Evolutionary conservation across 2,113 vertebrate species (phyloP).

Genomic region (Hemiscyllium ocellatum): DNA sequence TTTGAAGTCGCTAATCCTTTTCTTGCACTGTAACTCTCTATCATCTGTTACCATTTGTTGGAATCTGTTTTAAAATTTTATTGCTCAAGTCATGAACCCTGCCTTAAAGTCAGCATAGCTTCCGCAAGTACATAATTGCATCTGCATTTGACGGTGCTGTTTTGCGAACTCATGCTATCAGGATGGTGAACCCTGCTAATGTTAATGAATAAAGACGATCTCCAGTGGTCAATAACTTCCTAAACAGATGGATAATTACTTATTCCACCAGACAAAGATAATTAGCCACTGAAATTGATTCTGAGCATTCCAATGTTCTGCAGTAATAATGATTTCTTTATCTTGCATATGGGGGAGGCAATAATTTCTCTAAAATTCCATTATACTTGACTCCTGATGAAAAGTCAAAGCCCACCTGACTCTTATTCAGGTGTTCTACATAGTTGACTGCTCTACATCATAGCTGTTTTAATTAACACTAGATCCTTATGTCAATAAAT

Average conservation of each 20-base stretch:
- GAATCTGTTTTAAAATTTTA: constrained; percentile 7
- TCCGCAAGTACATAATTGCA: constrained; percentile 6
- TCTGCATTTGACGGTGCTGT: constrained; percentile 2
- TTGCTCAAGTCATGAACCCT: constrained; percentile 32
- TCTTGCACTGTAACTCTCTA: constrained; percentile 12
- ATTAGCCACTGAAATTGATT: constrained; percentile 34
- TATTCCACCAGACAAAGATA: constrained; percentile 32
- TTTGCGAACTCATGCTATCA: constrained; percentile 1
- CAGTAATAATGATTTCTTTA: constrained; percentile 30
- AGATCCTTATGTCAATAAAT: not conserved
- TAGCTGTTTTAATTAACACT: constrained; percentile 28
- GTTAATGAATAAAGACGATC: constrained; percentile 35
- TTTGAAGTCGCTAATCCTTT: constrained; percentile 27
- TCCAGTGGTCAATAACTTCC: constrained; percentile 29
- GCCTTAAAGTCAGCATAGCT: constrained; percentile 3
- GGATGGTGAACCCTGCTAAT: constrained; percentile 14
- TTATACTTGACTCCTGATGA: not conserved
- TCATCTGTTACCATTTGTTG: constrained; percentile 28
- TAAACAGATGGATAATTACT: constrained; percentile 35
- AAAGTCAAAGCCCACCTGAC: not conserved
- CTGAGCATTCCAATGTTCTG: constrained; percentile 1
- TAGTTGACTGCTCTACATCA: not conserved
- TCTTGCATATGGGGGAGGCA: constrained; percentile 14
- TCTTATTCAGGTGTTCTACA: constrained; percentile 6
- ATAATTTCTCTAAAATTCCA: constrained; percentile 27